Percentiles rank a stretch among this genome's conserved stretches.
Evolutionary conservation across 2,888 invertebrate genomes (phyloP).

Genomic region (Crossocerus cetratus): DNA sequence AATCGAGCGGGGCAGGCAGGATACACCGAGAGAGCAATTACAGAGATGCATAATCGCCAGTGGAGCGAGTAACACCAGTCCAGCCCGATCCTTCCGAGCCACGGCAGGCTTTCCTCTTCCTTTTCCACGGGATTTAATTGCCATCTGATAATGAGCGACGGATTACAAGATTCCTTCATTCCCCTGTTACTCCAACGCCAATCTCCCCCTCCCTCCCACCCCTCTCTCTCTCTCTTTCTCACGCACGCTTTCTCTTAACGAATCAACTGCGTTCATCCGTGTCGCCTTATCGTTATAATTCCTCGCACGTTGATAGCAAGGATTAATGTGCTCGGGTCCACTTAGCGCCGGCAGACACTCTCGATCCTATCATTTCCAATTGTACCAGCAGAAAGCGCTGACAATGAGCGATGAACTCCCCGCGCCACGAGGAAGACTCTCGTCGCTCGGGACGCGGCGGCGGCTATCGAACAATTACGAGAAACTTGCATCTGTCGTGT

Average conservation of each 20-base stretch:
- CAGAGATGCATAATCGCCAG: constrained; percentile 35
- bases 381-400: background rate
- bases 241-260: no score
- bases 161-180: constrained; percentile 36
- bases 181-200: background rate
- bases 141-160: constrained; percentile 44
- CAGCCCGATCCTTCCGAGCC: background rate
- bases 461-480: background rate
- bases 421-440: background rate
- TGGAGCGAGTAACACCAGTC: constrained; percentile 13
- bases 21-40: constrained; percentile 34
- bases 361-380: background rate
- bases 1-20: constrained; percentile 8
- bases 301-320: background rate
- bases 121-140: constrained; percentile 30
- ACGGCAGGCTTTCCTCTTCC: background rate
- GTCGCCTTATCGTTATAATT: background rate
- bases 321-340: background rate
- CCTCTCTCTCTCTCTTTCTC: no score
- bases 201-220: no score
- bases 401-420: no score
- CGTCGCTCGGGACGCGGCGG: background rate
- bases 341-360: background rate
- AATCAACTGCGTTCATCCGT: background rate
- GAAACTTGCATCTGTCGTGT: background rate